A percentile compares a stretch with the other conserved stretches of the same genome.
These are phyloP conservation scores for Chloroclystis v-ata DNA, from an alignment of 2,888 invertebrate species.

Conservation along the genomic window DNA sequence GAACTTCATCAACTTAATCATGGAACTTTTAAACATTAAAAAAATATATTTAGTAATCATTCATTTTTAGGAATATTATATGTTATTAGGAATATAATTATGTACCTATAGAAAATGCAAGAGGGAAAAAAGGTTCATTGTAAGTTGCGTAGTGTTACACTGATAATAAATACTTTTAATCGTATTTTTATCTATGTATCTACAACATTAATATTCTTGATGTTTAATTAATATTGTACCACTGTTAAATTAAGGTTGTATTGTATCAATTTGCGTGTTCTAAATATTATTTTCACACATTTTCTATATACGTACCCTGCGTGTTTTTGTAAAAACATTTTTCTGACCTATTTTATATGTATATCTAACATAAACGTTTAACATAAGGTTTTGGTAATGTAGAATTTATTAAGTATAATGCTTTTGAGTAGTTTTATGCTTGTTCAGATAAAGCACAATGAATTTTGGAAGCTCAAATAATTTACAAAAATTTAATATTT, in stretches of 20 bases:
- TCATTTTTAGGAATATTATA: too few species aligned
- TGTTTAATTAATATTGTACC: constrained; percentile 4
- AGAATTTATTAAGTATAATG: not conserved
- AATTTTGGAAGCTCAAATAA: constrained; percentile 13
- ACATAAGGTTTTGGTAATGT: constrained; percentile 1
- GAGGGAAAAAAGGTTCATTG: constrained; percentile 8
- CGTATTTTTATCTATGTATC: constrained; percentile 4
- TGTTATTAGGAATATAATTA: too few species aligned
- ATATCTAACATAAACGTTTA: not conserved
- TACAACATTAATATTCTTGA: constrained; percentile 11
- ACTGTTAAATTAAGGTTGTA: constrained; percentile 4
- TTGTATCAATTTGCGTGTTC: not conserved
- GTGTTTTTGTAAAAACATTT: constrained; percentile 10
- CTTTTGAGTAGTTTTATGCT: constrained; percentile 2
- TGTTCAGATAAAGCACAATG: constrained; percentile 18
- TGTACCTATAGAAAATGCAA: constrained; percentile 21
- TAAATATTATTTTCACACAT: not conserved
- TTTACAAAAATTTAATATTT: not conserved
- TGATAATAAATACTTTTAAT: constrained; percentile 3
- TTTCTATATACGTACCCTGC: not conserved
- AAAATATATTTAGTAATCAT: too few species aligned
- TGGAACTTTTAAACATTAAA: too few species aligned
- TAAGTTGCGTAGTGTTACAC: constrained; percentile 3
- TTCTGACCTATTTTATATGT: not conserved
- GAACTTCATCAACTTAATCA: not conserved